Percentiles rank a stretch among this genome's conserved stretches.
These are phyloP conservation scores for Todiramphus saurophagus DNA, from an alignment of 2,113 vertebrate species.

Conservation along the genomic window DNA sequence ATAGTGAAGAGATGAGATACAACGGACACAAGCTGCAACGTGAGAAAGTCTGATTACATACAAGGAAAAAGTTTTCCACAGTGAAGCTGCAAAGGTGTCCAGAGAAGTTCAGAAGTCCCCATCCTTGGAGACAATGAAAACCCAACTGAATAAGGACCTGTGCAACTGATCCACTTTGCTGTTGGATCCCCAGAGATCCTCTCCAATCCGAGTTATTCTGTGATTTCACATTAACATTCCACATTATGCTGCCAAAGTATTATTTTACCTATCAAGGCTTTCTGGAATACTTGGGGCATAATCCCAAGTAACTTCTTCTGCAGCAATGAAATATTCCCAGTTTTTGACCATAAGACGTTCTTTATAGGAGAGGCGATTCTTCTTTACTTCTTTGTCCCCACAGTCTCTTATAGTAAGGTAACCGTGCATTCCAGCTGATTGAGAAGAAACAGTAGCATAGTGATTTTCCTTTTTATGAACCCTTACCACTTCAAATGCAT, in stretches of 20 bases:
- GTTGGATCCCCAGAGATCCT: neutral
- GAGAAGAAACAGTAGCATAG: neutral
- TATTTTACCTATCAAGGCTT: conserved; percentile 81
- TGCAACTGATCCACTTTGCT: neutral
- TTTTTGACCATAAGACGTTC: conserved; percentile 76
- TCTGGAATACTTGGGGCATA: conserved; percentile 81
- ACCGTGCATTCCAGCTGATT: conserved; percentile 85
- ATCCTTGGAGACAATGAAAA: neutral
- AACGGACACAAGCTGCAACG: neutral
- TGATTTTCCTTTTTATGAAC: neutral
- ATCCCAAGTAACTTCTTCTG: conserved; percentile 91
- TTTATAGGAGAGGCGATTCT: conserved; percentile 66
- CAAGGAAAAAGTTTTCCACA: neutral
- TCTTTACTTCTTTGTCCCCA: conserved; percentile 64
- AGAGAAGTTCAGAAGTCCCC: neutral
- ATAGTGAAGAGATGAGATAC: neutral
- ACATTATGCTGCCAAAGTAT: neutral
- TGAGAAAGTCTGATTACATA: neutral
- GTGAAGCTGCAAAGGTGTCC: neutral
- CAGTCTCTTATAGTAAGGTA: conserved; percentile 81
- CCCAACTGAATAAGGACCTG: neutral
- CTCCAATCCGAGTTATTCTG: neutral
- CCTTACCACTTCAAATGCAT: neutral
- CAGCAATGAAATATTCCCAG: conserved; percentile 92
- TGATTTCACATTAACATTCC: neutral